Evolutionary conservation across 2,888 invertebrate species (phyloP).

Genomic region (Desoria tigrina): DNA sequence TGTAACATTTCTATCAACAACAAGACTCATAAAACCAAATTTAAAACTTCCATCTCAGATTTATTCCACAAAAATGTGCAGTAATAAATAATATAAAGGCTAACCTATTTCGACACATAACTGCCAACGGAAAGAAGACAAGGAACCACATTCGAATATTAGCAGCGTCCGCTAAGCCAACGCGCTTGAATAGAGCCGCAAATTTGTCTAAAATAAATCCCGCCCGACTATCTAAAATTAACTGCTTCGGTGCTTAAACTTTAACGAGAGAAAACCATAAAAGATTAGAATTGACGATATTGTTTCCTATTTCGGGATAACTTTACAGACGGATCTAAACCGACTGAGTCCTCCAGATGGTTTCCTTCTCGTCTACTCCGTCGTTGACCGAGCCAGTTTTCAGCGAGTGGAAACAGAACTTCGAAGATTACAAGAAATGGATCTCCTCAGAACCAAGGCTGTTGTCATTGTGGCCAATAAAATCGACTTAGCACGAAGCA

Average conservation of each 20-base stretch:
- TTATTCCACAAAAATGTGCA: no score
- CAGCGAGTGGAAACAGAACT: slow-evolving; percentile 78
- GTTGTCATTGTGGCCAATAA: slow-evolving; percentile 89
- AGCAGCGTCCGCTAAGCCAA: no score
- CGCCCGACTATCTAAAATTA: no score
- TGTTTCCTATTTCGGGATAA: slow-evolving; percentile 27
- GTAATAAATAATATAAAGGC: no score
- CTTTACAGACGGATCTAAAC: slow-evolving; percentile 72
- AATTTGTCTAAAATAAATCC: no score
- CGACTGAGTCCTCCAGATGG: slow-evolving; percentile 74
- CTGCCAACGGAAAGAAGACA: no score
- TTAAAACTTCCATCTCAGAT: no score
- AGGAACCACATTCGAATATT: no score
- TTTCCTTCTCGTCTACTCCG: slow-evolving; percentile 85
- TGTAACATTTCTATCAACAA: no score
- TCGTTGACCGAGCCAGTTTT: slow-evolving; percentile 86
- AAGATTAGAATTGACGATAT: slow-evolving; percentile 15
- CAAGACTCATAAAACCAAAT: no score
- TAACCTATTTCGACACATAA: no score
- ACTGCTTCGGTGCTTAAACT: neutral
- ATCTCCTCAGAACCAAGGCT: slow-evolving; percentile 73
- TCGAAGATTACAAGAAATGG: slow-evolving; percentile 74
- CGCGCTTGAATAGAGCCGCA: no score
- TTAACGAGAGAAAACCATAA: neutral
- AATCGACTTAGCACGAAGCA: slow-evolving; percentile 86